Conservation (phyloP, 2,113 vertebrate species). For the Hyperopisus bebe region DNA sequence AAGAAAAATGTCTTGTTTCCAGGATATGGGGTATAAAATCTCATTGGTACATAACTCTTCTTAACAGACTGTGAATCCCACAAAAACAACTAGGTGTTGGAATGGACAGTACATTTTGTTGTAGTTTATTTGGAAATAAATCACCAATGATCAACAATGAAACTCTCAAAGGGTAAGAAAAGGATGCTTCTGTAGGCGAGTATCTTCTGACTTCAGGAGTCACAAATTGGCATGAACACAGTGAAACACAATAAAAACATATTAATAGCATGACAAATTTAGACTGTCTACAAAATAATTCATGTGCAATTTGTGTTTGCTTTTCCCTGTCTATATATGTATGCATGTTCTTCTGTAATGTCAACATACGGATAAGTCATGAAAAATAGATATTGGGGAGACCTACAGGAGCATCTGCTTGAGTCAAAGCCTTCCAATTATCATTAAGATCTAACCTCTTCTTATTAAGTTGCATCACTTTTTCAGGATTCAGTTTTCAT, state of each 20-base stretch:
- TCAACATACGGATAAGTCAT: not conserved
- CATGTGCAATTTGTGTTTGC: constrained; percentile 26
- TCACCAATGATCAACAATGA: constrained; percentile 61
- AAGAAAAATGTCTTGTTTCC: constrained; percentile 49
- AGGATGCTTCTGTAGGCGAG: constrained; percentile 49
- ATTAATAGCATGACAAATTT: constrained; percentile 55
- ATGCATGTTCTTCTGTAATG: not conserved
- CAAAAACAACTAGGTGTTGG: constrained; percentile 52
- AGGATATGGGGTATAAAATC: constrained; percentile 54
- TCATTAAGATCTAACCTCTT: not conserved
- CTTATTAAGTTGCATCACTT: not conserved
- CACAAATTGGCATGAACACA: constrained; percentile 42
- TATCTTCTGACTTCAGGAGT: constrained; percentile 47
- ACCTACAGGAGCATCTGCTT: not conserved
- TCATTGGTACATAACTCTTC: constrained; percentile 65
- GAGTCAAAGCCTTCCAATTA: not conserved
- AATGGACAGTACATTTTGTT: constrained; percentile 57
- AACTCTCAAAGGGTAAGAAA: constrained; percentile 46
- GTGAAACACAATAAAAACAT: constrained; percentile 53
- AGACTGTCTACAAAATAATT: constrained; percentile 54
- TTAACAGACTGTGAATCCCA: constrained; percentile 61
- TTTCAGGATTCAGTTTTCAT: not conserved
- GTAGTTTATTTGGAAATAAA: constrained; percentile 69
- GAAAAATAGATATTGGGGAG: not conserved
- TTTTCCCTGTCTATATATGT: not conserved